These are phyloP conservation scores for Rhagonycha lutea DNA, from an alignment of 2,888 invertebrate genomes.

Conservation along the genomic window DNA sequence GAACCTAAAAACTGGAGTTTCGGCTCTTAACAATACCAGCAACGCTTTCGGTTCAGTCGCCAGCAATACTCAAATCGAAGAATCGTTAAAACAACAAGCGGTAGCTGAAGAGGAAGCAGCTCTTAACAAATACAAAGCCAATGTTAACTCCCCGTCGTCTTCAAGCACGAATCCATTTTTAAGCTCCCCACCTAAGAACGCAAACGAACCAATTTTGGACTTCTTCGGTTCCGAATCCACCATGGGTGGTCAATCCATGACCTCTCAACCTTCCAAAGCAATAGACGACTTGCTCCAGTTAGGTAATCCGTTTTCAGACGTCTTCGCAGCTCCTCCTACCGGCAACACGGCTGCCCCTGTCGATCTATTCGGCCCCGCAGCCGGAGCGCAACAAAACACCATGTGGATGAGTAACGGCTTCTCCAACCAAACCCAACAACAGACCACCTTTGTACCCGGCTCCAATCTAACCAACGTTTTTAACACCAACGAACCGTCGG, in stretches of 20 bases:
- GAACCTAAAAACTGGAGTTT: constrained; percentile 88
- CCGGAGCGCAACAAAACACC: constrained; percentile 15
- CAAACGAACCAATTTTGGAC: constrained; percentile 72
- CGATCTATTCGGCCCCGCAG: constrained; percentile 27
- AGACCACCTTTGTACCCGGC: constrained; percentile 25
- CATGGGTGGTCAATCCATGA: constrained; percentile 47
- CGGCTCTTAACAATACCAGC: constrained; percentile 85
- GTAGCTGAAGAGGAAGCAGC: constrained; percentile 96
- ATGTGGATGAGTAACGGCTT: constrained; percentile 50
- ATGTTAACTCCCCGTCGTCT: constrained; percentile 76
- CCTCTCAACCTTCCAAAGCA: constrained; percentile 61
- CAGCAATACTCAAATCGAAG: constrained; percentile 79
- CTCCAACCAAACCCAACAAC: constrained; percentile 28
- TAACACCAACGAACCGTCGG: constrained; percentile 57
- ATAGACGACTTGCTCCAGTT: constrained; percentile 87
- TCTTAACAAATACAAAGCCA: constrained; percentile 93
- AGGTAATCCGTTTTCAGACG: constrained; percentile 91
- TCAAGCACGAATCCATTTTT: constrained; percentile 85
- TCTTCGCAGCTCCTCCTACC: constrained; percentile 49
- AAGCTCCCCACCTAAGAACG: constrained; percentile 64
- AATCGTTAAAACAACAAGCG: constrained; percentile 82
- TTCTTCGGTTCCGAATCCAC: constrained; percentile 70
- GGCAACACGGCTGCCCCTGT: constrained; percentile 31
- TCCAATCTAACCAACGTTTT: constrained; percentile 56
- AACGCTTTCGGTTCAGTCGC: constrained; percentile 87